phyloP scores from a whole-genome alignment of 2,113 vertebrate species.

The Cygnus buccinator region DNA sequence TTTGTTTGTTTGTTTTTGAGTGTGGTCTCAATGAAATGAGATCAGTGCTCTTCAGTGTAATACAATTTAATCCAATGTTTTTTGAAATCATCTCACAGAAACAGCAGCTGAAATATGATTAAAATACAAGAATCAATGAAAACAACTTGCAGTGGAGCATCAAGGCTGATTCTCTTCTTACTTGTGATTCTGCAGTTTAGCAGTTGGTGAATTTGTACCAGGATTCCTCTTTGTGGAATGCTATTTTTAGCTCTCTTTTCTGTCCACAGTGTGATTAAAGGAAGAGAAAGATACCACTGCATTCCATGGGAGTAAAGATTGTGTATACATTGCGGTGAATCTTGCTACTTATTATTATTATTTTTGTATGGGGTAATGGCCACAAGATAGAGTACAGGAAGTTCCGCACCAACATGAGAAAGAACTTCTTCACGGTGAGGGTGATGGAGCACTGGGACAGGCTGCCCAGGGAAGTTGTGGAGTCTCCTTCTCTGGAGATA shows the following conservation, averaged over 20 bases:
- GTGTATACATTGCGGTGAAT: background rate
- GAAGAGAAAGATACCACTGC: background rate
- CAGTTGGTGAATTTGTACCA: background rate
- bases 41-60: background rate
- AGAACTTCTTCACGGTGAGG: too few relatives aligned
- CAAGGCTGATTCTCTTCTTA: background rate
- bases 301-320: background rate
- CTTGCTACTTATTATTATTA: background rate
- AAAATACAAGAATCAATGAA: conserved; percentile 26
- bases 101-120: conserved; percentile 11
- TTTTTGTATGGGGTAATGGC: background rate
- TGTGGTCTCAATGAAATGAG: background rate
- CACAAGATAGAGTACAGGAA: too few relatives aligned
- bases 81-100: conserved; percentile 3
- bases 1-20: background rate
- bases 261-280: background rate
- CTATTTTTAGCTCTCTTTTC: background rate
- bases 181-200: background rate
- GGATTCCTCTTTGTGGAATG: background rate
- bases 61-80: background rate
- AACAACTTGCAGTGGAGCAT: background rate
- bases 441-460: too few relatives aligned
- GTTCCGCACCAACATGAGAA: too few relatives aligned
- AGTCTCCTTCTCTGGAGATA: too few relatives aligned
- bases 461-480: too few relatives aligned